Conservation (phyloP, 2,797 vertebrate genomes). For the Sardinella longiceps region DNA sequence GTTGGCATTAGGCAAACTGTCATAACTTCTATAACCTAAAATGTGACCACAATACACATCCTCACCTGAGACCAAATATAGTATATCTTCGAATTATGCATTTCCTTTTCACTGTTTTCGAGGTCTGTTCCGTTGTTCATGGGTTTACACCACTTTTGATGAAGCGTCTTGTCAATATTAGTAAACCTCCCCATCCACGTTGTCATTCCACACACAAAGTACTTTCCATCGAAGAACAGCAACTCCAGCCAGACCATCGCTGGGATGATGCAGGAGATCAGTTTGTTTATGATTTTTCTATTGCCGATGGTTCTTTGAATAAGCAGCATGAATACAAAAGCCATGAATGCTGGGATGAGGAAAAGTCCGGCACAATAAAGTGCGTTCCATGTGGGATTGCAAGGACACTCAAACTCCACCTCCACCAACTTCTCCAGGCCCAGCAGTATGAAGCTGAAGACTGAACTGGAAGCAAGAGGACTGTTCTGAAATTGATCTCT, state of each 20-base stretch:
- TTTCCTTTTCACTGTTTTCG: too few species aligned
- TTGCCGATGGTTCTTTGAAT: slow-evolving; percentile 59
- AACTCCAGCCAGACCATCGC: slow-evolving; percentile 76
- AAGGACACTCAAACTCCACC: slow-evolving; percentile 80
- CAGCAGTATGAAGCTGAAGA: slow-evolving; percentile 78
- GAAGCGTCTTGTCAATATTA: too few species aligned
- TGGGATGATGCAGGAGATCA: slow-evolving; percentile 69
- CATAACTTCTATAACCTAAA: too few species aligned
- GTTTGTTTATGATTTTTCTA: too few species aligned
- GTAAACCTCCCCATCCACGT: slow-evolving; percentile 73
- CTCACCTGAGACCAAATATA: too few species aligned
- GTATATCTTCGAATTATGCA: too few species aligned
- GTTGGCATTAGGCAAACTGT: too few species aligned
- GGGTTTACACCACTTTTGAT: too few species aligned
- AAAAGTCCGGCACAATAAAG: slow-evolving; percentile 76
- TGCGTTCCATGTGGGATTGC: slow-evolving; percentile 74
- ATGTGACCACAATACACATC: too few species aligned
- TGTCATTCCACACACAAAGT: slow-evolving; percentile 79
- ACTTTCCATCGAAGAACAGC: slow-evolving; percentile 78
- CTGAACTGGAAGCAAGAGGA: slow-evolving; percentile 77
- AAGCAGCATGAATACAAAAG: slow-evolving; percentile 75
- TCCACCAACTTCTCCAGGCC: slow-evolving; percentile 78
- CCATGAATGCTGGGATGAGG: slow-evolving; percentile 78
- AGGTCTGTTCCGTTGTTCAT: too few species aligned
- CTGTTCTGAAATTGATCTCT: slow-evolving; percentile 79